A percentile compares a stretch with the other conserved stretches of the same genome.
These are phyloP conservation scores for Sepioteuthis lessoniana DNA, from an alignment of 2,888 invertebrate genomes.

Conservation along the genomic window DNA sequence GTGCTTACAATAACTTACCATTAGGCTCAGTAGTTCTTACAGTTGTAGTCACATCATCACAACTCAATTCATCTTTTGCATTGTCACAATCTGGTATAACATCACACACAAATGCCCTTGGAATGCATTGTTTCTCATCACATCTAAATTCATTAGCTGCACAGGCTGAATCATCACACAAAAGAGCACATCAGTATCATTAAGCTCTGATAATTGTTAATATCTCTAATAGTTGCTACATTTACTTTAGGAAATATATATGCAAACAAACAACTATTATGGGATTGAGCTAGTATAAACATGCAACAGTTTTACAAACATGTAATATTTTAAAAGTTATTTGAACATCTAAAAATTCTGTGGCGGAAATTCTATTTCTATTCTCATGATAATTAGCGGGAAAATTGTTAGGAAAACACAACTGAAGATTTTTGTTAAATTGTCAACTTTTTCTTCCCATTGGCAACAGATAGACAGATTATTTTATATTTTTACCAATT, in stretches of 20 bases:
- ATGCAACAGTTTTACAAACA: background rate
- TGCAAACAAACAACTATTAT: no score
- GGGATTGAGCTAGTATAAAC: background rate
- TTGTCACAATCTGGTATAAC: conserved; percentile 43
- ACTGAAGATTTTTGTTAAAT: no score
- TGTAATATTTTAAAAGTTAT: background rate
- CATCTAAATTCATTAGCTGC: conserved; percentile 23
- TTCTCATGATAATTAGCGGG: no score
- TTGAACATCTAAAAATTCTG: background rate
- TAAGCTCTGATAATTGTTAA: background rate
- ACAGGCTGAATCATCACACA: conserved; percentile 33
- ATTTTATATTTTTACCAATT: no score
- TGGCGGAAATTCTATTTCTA: no score
- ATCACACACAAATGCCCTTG: conserved; percentile 35
- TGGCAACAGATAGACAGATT: no score
- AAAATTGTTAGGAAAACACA: no score
- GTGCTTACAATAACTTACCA: background rate
- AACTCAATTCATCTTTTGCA: background rate
- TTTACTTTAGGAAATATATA: no score
- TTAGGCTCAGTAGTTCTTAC: background rate
- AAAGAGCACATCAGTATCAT: background rate
- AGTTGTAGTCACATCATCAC: background rate
- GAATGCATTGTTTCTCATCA: conserved; percentile 39
- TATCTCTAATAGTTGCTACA: no score
- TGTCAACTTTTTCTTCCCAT: no score